A percentile compares a stretch with the other conserved stretches of the same genome.
These are phyloP conservation scores for Pseudonaja textilis DNA, from an alignment of 2,113 vertebrate genomes.

Conservation along the genomic window DNA sequence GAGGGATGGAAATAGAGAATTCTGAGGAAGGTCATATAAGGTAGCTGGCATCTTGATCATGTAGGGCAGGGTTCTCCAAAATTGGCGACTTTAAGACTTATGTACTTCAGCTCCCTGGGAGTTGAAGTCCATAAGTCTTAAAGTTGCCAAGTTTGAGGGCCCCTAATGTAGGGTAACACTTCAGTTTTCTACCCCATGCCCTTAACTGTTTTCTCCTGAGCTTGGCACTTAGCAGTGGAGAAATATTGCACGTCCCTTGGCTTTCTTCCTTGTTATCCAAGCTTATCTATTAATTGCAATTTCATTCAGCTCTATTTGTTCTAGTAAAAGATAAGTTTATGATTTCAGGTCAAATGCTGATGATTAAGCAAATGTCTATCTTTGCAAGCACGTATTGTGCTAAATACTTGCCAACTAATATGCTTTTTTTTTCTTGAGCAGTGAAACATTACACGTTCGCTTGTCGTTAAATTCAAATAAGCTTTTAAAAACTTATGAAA, in stretches of 20 bases:
- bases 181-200: fast-evolving
- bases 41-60: too few species aligned
- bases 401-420: background rate
- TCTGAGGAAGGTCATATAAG: background rate
- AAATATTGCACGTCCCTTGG: background rate
- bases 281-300: background rate
- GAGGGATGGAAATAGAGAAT: background rate
- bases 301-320: background rate
- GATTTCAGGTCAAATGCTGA: slow-evolving; percentile 6
- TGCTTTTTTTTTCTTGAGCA: background rate
- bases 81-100: too few species aligned
- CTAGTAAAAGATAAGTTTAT: background rate
- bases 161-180: too few species aligned
- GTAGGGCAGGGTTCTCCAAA: too few species aligned
- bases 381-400: background rate
- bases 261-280: background rate
- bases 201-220: background rate
- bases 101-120: too few species aligned
- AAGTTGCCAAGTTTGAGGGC: too few species aligned
- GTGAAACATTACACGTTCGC: background rate
- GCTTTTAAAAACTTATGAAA: background rate
- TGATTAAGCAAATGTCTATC: background rate
- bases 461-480: background rate
- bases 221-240: too few species aligned
- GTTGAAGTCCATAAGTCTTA: too few species aligned